Percentiles rank a stretch among this genome's conserved stretches.
These are phyloP conservation scores for Orchesellides sinensis DNA, from an alignment of 2,888 invertebrate species.

Conservation along the genomic window DNA sequence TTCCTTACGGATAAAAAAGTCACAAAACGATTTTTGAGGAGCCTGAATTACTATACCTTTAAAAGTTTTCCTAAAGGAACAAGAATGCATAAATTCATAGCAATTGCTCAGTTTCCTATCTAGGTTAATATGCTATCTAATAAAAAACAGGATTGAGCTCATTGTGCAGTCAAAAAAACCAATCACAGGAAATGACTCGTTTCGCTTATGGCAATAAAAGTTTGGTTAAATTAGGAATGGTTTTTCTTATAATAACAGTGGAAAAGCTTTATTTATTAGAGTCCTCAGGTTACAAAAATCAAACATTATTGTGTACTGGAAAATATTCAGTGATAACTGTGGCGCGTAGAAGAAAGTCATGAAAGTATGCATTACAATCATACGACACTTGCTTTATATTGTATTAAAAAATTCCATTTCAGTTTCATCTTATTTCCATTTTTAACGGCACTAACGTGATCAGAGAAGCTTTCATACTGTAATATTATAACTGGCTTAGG, in stretches of 20 bases:
- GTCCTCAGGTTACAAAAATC: too few species aligned
- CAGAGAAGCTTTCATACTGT: constrained; percentile 32
- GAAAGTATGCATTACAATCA: too few species aligned
- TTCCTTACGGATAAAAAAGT: not conserved
- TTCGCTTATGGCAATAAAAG: constrained; percentile 30
- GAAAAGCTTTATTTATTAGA: too few species aligned
- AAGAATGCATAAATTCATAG: constrained; percentile 25
- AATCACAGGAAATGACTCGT: constrained; percentile 51
- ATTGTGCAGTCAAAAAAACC: constrained; percentile 35
- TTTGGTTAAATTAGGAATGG: not conserved
- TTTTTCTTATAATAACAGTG: not conserved
- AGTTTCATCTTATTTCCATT: constrained; percentile 42
- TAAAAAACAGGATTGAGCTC: constrained; percentile 42
- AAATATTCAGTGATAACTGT: too few species aligned
- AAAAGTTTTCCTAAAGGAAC: constrained; percentile 1
- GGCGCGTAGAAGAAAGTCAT: too few species aligned
- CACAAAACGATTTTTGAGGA: constrained; percentile 27
- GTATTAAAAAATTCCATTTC: not conserved
- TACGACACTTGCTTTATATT: not conserved
- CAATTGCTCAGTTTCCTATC: constrained; percentile 54
- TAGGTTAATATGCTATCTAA: constrained; percentile 53
- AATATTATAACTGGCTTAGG: constrained; percentile 46
- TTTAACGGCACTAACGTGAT: constrained; percentile 42
- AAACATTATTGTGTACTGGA: too few species aligned
- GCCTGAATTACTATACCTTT: constrained; percentile 24